Evolutionary conservation across 2,797 vertebrate genomes (phyloP).

Genomic region (Ctenochaetus hawaiiensis): DNA sequence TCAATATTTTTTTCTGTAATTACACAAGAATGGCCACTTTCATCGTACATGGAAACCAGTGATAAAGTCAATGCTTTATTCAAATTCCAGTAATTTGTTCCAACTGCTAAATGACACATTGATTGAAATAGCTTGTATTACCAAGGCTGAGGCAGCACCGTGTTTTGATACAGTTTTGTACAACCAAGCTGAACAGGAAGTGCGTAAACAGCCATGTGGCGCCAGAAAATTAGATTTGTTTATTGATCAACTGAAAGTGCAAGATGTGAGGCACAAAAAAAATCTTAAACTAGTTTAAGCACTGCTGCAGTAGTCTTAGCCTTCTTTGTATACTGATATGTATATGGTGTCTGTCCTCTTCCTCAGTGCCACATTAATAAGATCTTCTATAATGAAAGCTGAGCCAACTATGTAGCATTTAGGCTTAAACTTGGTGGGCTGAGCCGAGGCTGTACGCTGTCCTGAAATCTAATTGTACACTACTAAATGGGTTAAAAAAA

Average conservation of each 20-base stretch:
- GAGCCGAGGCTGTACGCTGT: background rate
- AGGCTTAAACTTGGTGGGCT: background rate
- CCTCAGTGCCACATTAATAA: background rate
- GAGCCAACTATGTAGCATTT: background rate
- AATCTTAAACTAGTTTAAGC: background rate
- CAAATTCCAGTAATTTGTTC: background rate
- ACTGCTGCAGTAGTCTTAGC: background rate
- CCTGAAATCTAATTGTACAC: background rate
- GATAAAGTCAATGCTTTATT: background rate
- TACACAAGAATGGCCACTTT: background rate
- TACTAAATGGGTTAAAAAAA: background rate
- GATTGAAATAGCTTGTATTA: conserved; percentile 8
- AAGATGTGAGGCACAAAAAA: background rate
- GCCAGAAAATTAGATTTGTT: background rate
- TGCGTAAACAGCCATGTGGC: background rate
- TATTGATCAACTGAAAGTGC: background rate
- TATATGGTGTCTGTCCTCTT: background rate
- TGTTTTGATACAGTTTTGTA: background rate
- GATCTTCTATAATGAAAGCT: background rate
- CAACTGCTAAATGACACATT: background rate
- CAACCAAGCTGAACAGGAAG: background rate
- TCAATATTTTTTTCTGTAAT: background rate
- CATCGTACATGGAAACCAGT: background rate
- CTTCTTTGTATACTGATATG: background rate
- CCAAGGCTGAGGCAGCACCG: background rate